These are phyloP conservation scores for Drosophila mayri DNA, from an alignment of 1,140 invertebrate genomes.

Conservation along the genomic window DNA sequence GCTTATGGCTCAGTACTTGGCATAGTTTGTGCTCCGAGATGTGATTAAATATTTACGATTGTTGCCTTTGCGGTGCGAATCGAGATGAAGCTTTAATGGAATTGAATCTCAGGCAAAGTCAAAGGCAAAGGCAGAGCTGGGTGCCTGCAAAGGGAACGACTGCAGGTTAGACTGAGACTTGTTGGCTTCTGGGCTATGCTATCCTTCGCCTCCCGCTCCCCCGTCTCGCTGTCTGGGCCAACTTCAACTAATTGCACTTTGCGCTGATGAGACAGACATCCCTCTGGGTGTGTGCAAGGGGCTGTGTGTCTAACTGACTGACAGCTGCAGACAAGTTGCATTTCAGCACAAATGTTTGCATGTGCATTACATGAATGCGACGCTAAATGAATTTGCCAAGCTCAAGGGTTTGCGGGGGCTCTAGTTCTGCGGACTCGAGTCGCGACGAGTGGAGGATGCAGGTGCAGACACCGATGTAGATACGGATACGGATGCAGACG, in stretches of 20 bases:
- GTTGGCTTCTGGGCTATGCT: conserved; percentile 70
- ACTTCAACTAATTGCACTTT: conserved; percentile 83
- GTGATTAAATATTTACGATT: conserved; percentile 73
- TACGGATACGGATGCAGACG: conserved; percentile 26
- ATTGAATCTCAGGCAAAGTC: conserved; percentile 46
- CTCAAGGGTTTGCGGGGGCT: conserved; percentile 19
- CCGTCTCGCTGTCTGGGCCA: conserved; percentile 62
- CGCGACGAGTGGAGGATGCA: conserved; percentile 23
- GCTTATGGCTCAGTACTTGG: conserved; percentile 42
- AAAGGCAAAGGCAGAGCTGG: conserved; percentile 16
- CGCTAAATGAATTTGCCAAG: conserved; percentile 76
- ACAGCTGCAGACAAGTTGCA: conserved; percentile 82
- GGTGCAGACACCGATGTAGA: conserved; percentile 29
- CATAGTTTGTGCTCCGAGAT: conserved; percentile 61
- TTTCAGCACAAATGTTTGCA: conserved; percentile 82
- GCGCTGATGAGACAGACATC: conserved; percentile 79
- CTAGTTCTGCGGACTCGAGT: conserved; percentile 8
- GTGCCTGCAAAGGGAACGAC: not conserved
- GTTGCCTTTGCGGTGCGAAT: conserved; percentile 59
- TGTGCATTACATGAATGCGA: conserved; percentile 71
- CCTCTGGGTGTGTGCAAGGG: conserved; percentile 34
- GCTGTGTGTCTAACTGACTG: conserved; percentile 68
- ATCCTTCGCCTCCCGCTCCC: conserved; percentile 1
- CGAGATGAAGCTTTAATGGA: conserved; percentile 79
- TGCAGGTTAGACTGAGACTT: conserved; percentile 51